Percentiles rank a stretch among this genome's conserved stretches.
These are phyloP conservation scores for Eclectus roratus DNA, from an alignment of 2,113 vertebrate species.

Conservation along the genomic window DNA sequence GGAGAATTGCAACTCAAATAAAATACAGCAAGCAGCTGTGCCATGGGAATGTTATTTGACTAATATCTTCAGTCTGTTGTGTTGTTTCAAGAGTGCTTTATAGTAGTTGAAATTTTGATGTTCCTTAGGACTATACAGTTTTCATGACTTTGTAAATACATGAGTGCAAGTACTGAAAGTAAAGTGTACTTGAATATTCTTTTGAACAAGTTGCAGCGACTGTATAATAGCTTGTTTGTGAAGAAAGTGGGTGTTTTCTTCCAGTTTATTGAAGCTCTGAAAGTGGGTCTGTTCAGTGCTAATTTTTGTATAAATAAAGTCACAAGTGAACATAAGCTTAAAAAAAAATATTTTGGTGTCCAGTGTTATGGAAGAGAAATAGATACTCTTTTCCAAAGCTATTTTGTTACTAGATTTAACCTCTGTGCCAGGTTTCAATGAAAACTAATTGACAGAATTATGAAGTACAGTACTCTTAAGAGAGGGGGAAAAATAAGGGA, in stretches of 20 bases:
- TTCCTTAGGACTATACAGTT: background rate
- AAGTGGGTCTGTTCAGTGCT: background rate
- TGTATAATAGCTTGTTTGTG: background rate
- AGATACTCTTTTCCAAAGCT: background rate
- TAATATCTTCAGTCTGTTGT: background rate
- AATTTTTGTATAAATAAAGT: background rate
- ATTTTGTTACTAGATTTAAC: background rate
- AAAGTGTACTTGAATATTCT: background rate
- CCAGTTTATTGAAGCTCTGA: background rate
- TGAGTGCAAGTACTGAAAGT: background rate
- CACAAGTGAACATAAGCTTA: background rate
- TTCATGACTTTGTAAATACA: background rate
- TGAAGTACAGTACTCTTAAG: background rate
- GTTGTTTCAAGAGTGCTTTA: background rate
- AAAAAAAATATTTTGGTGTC: background rate
- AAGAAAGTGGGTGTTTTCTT: background rate
- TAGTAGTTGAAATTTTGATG: background rate
- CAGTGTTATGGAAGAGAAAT: background rate
- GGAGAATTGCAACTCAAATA: background rate
- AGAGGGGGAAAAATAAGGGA: background rate
- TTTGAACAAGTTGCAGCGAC: background rate
- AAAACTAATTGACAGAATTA: background rate
- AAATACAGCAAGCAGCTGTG: background rate
- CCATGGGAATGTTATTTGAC: background rate
- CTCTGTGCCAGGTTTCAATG: background rate